Evolutionary conservation across 2,797 vertebrate genomes (phyloP).

Genomic region (Catharus ustulatus): DNA sequence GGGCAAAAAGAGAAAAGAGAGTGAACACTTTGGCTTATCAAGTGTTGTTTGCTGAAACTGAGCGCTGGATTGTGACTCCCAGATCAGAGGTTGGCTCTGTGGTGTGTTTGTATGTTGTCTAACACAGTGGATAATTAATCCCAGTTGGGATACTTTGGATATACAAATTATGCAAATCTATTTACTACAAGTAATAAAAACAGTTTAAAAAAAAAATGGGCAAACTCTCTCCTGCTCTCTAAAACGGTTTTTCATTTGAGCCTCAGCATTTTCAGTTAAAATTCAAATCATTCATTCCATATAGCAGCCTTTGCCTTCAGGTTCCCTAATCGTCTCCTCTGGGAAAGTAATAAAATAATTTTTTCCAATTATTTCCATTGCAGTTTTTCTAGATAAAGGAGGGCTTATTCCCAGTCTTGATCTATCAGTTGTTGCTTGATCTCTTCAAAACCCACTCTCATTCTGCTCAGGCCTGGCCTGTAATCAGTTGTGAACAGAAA

Average conservation of each 20-base stretch:
- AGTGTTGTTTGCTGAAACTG: constrained; percentile 35
- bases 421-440: background rate
- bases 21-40: constrained; percentile 33
- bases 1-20: background rate
- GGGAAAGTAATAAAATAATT: background rate
- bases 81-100: constrained; percentile 30
- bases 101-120: background rate
- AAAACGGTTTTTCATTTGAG: background rate
- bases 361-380: background rate
- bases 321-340: background rate
- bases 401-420: background rate
- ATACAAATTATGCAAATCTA: constrained; percentile 17
- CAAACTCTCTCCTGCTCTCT: background rate
- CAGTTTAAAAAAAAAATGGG: background rate
- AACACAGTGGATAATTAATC: constrained; percentile 21
- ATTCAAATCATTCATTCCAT: background rate
- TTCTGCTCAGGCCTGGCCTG: background rate
- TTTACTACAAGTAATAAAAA: constrained; percentile 3
- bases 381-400: background rate
- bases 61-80: background rate
- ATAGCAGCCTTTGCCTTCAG: background rate
- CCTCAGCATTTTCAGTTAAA: background rate
- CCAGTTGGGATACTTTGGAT: background rate
- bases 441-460: background rate
- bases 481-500: background rate